Conservation (phyloP, 1,140 invertebrate species). For the Cydia pomonella region DNA sequence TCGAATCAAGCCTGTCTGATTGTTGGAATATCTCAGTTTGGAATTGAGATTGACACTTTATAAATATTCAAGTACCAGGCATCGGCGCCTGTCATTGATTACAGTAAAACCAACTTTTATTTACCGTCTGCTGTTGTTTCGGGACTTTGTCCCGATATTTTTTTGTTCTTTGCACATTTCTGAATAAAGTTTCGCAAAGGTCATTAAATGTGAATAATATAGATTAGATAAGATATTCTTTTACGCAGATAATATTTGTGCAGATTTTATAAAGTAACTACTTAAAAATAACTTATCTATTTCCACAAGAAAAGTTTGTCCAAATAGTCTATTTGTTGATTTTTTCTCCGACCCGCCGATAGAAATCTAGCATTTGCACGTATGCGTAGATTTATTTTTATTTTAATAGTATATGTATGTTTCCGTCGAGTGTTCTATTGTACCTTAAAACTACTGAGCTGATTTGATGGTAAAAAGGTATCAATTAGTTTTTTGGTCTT, state of each 20-base stretch:
- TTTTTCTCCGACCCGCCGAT: too few relatives aligned
- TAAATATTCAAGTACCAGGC: conserved; percentile 25
- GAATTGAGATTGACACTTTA: conserved; percentile 33
- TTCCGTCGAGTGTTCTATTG: too few relatives aligned
- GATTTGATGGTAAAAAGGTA: too few relatives aligned
- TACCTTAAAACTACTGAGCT: too few relatives aligned
- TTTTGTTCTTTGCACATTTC: background rate
- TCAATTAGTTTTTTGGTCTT: too few relatives aligned
- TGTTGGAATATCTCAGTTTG: conserved; percentile 23
- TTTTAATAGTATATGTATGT: too few relatives aligned
- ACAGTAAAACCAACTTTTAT: conserved; percentile 31
- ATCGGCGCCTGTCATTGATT: conserved; percentile 27
- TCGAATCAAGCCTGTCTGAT: conserved; percentile 18
- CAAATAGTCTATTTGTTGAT: too few relatives aligned
- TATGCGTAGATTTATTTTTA: too few relatives aligned
- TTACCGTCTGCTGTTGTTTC: conserved; percentile 7
- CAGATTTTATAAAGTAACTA: background rate
- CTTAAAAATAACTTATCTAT: background rate
- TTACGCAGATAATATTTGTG: background rate
- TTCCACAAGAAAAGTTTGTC: too few relatives aligned
- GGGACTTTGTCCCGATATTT: conserved; percentile 21
- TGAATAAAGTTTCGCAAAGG: background rate
- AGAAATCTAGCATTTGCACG: too few relatives aligned
- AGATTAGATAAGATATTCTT: background rate
- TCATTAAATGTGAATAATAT: conserved; percentile 4